These are phyloP conservation scores for Colinus virginianus DNA, from an alignment of 2,113 vertebrate genomes.

Conservation along the genomic window DNA sequence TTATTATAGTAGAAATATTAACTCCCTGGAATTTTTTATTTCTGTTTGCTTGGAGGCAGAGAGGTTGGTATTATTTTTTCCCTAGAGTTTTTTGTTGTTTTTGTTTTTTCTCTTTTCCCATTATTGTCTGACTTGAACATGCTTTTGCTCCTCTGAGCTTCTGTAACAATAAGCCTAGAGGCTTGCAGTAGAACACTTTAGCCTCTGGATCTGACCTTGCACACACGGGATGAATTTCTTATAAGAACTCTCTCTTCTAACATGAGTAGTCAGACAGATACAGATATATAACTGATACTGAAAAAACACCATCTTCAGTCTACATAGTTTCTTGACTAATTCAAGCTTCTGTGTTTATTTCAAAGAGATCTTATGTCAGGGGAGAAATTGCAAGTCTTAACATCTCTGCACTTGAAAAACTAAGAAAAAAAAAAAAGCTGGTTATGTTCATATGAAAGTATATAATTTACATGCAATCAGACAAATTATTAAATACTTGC, in stretches of 20 bases:
- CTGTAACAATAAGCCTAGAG: conserved; percentile 17
- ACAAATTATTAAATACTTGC: not conserved
- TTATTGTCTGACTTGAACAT: not conserved
- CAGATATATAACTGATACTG: not conserved
- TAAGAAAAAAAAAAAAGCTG: not conserved
- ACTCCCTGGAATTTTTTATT: not conserved
- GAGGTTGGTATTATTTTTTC: not conserved
- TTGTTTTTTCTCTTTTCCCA: not conserved
- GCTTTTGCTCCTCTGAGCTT: conserved; percentile 22
- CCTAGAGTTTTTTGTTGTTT: not conserved
- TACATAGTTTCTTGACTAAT: not conserved
- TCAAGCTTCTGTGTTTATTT: not conserved
- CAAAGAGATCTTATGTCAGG: not conserved
- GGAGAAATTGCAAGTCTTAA: not conserved
- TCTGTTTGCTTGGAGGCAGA: not conserved
- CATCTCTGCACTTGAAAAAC: not conserved
- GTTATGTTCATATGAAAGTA: not conserved
- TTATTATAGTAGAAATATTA: not conserved
- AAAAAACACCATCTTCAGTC: not conserved
- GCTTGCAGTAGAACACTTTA: conserved; percentile 24
- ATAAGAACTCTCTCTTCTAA: not conserved
- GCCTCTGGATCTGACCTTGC: conserved; percentile 51
- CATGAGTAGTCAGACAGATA: not conserved
- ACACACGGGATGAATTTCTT: not conserved
- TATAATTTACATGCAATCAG: not conserved